phyloP scores from a whole-genome alignment of 1,140 invertebrate genomes.

The Helicoverpa zea region DNA sequence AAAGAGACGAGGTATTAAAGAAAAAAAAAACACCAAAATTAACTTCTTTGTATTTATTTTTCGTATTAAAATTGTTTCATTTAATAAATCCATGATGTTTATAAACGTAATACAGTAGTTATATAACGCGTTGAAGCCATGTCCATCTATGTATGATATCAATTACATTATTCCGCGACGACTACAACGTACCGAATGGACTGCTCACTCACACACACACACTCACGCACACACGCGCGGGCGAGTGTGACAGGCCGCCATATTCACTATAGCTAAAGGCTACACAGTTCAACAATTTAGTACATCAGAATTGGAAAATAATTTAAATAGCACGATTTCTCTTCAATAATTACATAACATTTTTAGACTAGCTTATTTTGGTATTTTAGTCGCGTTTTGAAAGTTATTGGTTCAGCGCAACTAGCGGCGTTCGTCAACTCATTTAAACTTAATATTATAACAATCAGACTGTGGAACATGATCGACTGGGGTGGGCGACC shows the following conservation, averaged over 20 bases:
- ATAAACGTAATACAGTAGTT: conserved; percentile 67
- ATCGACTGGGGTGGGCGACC: conserved; percentile 28
- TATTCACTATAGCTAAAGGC: conserved; percentile 24
- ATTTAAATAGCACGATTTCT: conserved; percentile 38
- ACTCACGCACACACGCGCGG: conserved; percentile 52
- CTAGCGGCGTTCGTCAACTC: conserved; percentile 22
- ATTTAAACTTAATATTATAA: conserved; percentile 31
- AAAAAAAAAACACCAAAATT: conserved; percentile 46
- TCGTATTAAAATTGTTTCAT: conserved; percentile 71
- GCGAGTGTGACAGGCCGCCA: conserved; percentile 57
- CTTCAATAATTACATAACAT: conserved; percentile 42
- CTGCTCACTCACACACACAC: conserved; percentile 43
- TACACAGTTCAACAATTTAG: conserved; percentile 16
- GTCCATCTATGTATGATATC: conserved; percentile 62
- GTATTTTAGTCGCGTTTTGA: conserved; percentile 29
- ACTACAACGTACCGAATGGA: conserved; percentile 55
- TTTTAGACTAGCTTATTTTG: conserved; percentile 43
- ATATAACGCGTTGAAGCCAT: conserved; percentile 69
- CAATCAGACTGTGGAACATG: conserved; percentile 38
- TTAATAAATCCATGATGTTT: conserved; percentile 71
- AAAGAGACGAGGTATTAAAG: background rate
- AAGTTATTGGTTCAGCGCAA: background rate
- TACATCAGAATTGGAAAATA: conserved; percentile 12
- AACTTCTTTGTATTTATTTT: conserved; percentile 59
- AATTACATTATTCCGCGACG: conserved; percentile 57